A percentile compares a stretch with the other conserved stretches of the same genome.
Evolutionary conservation across 2,113 vertebrate genomes (phyloP).

Genomic region (Variabilichromis moorii): DNA sequence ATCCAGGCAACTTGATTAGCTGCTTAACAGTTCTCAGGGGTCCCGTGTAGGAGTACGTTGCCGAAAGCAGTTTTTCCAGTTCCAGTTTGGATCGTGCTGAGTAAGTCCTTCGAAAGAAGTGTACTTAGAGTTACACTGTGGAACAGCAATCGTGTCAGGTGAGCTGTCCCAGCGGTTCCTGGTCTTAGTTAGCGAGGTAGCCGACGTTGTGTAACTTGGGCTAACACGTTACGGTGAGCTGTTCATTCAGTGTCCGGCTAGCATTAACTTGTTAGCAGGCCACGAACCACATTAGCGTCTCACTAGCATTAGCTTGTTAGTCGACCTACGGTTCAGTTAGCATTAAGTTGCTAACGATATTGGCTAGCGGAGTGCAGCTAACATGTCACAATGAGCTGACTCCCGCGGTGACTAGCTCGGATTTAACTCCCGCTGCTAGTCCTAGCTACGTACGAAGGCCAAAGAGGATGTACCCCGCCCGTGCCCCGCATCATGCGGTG

Average conservation of each 20-base stretch:
- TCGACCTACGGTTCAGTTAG: fast-evolving
- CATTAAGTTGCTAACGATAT: neutral
- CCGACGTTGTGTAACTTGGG: neutral
- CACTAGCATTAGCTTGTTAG: neutral
- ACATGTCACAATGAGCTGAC: fast-evolving
- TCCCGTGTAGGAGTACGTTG: neutral
- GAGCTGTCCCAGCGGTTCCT: neutral
- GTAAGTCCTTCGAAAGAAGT: neutral
- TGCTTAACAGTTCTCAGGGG: neutral
- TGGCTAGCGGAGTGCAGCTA: neutral
- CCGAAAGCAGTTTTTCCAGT: neutral
- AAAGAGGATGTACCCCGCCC: fast-evolving
- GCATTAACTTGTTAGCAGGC: neutral
- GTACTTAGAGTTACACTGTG: neutral
- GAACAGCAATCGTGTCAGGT: neutral
- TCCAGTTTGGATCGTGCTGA: neutral
- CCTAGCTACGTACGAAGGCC: fast-evolving
- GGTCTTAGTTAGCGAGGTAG: neutral
- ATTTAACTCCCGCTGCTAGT: neutral
- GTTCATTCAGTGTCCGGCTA: neutral
- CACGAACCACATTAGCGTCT: neutral
- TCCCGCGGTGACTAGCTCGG: fast-evolving
- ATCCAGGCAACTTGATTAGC: neutral
- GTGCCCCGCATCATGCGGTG: neutral
- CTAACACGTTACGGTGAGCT: fast-evolving